Conservation (phyloP, 1,140 invertebrate species). For the Pogonus chalceus region DNA sequence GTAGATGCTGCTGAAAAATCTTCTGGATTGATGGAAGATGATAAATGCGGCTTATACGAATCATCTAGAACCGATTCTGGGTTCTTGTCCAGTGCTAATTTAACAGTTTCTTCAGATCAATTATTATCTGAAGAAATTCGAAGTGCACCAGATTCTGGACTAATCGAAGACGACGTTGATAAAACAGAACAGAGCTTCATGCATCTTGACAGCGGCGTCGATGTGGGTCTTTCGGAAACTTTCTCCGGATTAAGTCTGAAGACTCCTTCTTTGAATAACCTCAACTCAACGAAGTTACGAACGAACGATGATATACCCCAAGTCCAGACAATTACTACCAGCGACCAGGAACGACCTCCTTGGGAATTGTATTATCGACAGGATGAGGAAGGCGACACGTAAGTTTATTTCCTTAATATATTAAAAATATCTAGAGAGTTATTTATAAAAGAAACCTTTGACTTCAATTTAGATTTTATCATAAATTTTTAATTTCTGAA, state of each 20-base stretch:
- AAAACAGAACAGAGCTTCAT: slow-evolving; percentile 28
- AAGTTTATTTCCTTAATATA: slow-evolving; percentile 35
- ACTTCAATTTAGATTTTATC: no score
- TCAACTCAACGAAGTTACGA: slow-evolving; percentile 25
- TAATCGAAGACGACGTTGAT: slow-evolving; percentile 2
- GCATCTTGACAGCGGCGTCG: slow-evolving; percentile 42
- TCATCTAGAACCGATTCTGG: slow-evolving; percentile 37
- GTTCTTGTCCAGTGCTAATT: slow-evolving; percentile 44
- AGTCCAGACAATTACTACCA: slow-evolving; percentile 9
- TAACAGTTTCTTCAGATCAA: slow-evolving; percentile 32
- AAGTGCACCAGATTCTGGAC: slow-evolving; percentile 8
- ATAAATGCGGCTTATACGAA: slow-evolving; percentile 23
- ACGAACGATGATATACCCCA: slow-evolving; percentile 12
- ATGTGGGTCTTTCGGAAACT: slow-evolving; percentile 40
- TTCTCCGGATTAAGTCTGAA: slow-evolving; percentile 42
- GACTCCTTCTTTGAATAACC: slow-evolving; percentile 27
- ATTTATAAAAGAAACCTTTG: no score
- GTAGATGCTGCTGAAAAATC: slow-evolving; percentile 22
- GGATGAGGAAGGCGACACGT: slow-evolving; percentile 64
- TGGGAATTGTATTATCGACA: slow-evolving; percentile 51
- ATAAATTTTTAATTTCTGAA: no score
- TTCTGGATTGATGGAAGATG: slow-evolving; percentile 15
- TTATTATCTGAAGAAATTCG: slow-evolving; percentile 12
- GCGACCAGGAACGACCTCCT: slow-evolving; percentile 22
- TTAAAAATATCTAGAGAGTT: no score